Evolutionary conservation across 2,888 invertebrate genomes (phyloP).

Genomic region (Phaedon cochleariae): DNA sequence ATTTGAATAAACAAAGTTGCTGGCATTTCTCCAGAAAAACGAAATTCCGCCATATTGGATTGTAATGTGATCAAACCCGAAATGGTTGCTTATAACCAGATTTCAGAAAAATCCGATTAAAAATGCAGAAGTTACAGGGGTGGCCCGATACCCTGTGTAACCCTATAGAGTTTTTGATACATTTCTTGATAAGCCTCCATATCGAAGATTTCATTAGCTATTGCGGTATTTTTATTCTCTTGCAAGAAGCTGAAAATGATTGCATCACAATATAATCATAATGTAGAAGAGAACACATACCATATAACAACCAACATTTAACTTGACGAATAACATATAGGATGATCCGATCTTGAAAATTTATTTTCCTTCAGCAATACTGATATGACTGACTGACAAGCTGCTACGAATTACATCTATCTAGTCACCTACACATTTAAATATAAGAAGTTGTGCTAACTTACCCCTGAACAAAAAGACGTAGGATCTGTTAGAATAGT

Average conservation of each 20-base stretch:
- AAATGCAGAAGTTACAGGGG: too few species aligned
- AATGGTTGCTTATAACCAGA: too few species aligned
- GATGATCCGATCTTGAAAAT: constrained; percentile 43
- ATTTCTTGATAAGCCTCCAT: too few species aligned
- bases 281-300: constrained; percentile 52
- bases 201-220: too few species aligned
- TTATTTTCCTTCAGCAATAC: constrained; percentile 31
- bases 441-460: constrained; percentile 52
- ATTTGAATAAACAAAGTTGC: too few species aligned
- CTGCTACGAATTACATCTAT: constrained; percentile 57
- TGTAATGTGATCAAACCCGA: too few species aligned
- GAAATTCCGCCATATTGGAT: too few species aligned
- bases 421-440: constrained; percentile 58
- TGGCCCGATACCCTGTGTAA: too few species aligned
- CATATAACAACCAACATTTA: constrained; percentile 58
- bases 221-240: too few species aligned
- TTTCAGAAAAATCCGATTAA: too few species aligned
- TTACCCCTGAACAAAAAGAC: constrained; percentile 25
- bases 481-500: constrained; percentile 48
- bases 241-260: constrained; percentile 6
- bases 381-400: constrained; percentile 52
- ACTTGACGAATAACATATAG: constrained; percentile 57
- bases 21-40: too few species aligned
- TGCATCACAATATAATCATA: constrained; percentile 29
- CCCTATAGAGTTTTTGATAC: too few species aligned